These are phyloP conservation scores for Megaustenia siamemsis DNA, from an alignment of 2,888 invertebrate species.

Conservation along the genomic window DNA sequence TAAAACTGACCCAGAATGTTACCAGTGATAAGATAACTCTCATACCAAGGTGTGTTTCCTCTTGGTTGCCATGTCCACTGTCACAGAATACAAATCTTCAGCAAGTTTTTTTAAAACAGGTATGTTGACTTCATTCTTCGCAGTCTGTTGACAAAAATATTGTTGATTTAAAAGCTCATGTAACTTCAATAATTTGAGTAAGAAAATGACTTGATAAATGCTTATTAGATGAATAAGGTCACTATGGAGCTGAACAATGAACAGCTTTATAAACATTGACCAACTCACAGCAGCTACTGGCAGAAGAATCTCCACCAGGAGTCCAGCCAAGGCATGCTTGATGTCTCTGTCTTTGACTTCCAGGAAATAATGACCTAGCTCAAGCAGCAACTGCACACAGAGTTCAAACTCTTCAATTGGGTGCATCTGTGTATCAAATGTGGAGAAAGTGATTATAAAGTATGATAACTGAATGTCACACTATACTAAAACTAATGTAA, in stretches of 20 bases:
- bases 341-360: conserved; percentile 99
- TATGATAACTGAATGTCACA: no score
- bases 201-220: no score
- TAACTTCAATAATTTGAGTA: no score
- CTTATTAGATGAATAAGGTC: no score
- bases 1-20: background rate
- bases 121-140: conserved; percentile 99
- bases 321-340: conserved; percentile 96
- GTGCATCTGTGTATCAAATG: conserved; percentile 87
- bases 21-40: background rate
- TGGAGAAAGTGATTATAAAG: no score
- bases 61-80: conserved; percentile 97
- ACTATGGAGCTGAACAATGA: no score
- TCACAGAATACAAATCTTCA: conserved; percentile 96
- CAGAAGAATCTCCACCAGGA: conserved; percentile 98
- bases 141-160: conserved; percentile 86
- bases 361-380: conserved; percentile 97
- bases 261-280: no score
- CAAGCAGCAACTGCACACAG: conserved; percentile 98
- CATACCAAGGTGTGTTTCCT: conserved; percentile 93
- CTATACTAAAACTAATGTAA: no score
- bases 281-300: conserved; percentile 97
- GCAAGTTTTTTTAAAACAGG: conserved; percentile 99
- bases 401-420: conserved; percentile 99
- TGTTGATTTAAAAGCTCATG: no score